A percentile compares a stretch with the other conserved stretches of the same genome.
These are phyloP conservation scores for Podarcis raffonei DNA, from an alignment of 2,113 vertebrate species.

Conservation along the genomic window DNA sequence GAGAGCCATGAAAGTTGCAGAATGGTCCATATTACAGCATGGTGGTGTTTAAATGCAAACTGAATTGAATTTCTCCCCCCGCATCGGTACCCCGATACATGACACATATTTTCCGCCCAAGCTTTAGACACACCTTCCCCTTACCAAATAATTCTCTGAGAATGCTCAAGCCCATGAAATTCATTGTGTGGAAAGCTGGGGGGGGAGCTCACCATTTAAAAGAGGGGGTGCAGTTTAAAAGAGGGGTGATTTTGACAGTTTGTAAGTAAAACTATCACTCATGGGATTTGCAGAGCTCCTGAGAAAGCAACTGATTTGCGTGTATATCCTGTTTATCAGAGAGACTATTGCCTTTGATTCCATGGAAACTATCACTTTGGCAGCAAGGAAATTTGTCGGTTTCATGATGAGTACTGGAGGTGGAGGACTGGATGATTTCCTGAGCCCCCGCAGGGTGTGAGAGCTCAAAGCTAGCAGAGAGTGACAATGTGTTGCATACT, in stretches of 20 bases:
- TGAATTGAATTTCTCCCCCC: no score
- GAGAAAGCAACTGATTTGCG: neutral
- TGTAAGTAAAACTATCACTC: neutral
- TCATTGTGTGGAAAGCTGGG: neutral
- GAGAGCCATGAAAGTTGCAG: no score
- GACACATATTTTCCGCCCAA: no score
- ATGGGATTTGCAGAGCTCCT: neutral
- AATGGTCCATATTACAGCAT: no score
- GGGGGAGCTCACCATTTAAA: neutral
- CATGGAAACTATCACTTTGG: neutral
- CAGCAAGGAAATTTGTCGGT: neutral
- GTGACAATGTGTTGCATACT: neutral
- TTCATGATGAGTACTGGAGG: neutral
- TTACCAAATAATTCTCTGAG: no score
- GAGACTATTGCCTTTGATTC: neutral
- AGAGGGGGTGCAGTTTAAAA: neutral
- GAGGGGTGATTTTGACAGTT: neutral
- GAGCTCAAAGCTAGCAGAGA: neutral
- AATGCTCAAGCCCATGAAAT: neutral
- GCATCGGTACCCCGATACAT: no score
- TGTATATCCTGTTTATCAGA: neutral
- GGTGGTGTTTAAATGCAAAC: no score
- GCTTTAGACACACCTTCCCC: neutral
- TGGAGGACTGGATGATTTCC: neutral
- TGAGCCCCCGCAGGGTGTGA: neutral